Evolutionary conservation across 2,113 vertebrate species (phyloP).

Genomic region (Papio anubis): DNA sequence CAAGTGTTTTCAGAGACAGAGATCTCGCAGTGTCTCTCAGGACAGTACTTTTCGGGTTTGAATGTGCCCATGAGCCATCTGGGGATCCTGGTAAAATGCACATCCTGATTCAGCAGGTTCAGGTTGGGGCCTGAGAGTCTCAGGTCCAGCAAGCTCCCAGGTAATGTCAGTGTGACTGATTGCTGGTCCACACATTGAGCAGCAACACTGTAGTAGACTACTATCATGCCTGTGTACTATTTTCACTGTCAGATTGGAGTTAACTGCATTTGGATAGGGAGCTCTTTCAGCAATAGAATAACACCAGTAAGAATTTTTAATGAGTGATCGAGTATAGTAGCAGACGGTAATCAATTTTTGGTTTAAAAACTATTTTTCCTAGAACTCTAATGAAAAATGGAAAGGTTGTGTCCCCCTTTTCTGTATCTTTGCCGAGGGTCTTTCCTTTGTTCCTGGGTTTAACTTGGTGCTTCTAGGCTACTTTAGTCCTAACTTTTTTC

Average conservation of each 20-base stretch:
- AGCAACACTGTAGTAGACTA: not conserved
- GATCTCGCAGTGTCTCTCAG: not conserved
- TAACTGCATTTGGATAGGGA: not conserved
- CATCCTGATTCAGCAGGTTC: not conserved
- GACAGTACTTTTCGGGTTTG: not conserved
- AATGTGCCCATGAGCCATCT: not conserved
- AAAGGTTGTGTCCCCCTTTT: not conserved
- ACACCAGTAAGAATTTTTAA: not conserved
- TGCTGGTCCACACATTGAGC: not conserved
- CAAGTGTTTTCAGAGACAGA: not conserved
- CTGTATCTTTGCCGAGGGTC: not conserved
- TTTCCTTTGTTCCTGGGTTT: not conserved
- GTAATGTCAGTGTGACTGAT: not conserved
- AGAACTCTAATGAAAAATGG: not conserved
- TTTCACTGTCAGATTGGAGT: not conserved
- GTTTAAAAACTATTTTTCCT: constrained; percentile 19
- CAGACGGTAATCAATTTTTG: not conserved
- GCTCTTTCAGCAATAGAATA: not conserved
- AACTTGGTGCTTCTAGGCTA: not conserved
- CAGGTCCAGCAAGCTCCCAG: not conserved
- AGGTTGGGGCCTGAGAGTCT: not conserved
- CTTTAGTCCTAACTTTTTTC: constrained; percentile 13
- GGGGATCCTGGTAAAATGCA: not conserved
- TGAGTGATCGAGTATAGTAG: not conserved
- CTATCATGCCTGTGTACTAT: not conserved